phyloP scores from a whole-genome alignment of 35 echinoderm and acorn worm genomes.

The Heliocidaris tuberculata region DNA sequence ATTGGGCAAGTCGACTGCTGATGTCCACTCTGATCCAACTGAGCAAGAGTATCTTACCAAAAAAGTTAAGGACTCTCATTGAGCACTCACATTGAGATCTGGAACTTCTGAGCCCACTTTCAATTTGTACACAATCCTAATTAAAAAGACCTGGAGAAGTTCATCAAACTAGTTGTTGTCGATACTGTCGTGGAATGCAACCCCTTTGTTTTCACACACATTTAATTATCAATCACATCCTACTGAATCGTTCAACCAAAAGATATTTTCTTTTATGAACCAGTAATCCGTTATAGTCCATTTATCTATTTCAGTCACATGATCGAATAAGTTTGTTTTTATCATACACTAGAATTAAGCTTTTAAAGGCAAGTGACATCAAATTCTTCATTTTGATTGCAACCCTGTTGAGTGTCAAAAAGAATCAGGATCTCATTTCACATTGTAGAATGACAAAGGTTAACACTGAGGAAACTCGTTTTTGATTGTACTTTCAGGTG shows the following conservation, averaged over 20 bases:
- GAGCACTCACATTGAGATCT: neutral
- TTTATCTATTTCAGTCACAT: neutral
- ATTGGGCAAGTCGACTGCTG: too few relatives aligned
- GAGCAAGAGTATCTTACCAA: neutral
- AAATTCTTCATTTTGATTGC: too few relatives aligned
- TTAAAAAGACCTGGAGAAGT: neutral
- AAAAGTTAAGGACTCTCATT: neutral
- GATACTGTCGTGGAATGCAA: neutral
- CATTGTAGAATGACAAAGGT: too few relatives aligned
- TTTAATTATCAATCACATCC: neutral
- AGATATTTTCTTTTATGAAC: neutral
- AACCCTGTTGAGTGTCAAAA: too few relatives aligned
- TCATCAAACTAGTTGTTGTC: neutral
- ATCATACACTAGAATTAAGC: neutral
- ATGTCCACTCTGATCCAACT: neutral
- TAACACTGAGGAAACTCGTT: too few relatives aligned
- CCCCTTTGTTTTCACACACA: neutral
- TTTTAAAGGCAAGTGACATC: neutral
- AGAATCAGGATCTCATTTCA: too few relatives aligned
- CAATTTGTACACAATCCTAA: neutral
- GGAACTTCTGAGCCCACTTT: neutral
- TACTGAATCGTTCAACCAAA: neutral
- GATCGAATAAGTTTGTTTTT: neutral
- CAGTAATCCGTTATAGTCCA: neutral
- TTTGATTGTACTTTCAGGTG: too few relatives aligned